A percentile compares a stretch with the other conserved stretches of the same genome.
These are phyloP conservation scores for Anthopleura sola DNA, from an alignment of 64 coral and sea anemone genomes.

Conservation along the genomic window DNA sequence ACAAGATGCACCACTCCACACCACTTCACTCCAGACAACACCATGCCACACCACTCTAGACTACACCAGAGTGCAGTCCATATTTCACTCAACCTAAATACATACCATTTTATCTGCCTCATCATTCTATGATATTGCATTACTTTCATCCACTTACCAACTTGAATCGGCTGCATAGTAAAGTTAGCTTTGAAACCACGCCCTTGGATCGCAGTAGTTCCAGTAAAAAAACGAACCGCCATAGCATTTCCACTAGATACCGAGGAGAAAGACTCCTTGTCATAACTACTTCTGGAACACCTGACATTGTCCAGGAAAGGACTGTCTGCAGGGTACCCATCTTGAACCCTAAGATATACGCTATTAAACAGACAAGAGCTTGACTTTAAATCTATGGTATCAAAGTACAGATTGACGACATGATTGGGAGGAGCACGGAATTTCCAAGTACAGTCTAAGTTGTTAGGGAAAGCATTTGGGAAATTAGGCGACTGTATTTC, in stretches of 20 bases:
- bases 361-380: not conserved
- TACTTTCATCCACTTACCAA: not conserved
- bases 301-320: not conserved
- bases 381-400: not conserved
- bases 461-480: not conserved
- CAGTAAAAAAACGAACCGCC: not conserved
- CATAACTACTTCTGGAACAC: not conserved
- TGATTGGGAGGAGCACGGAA: not conserved
- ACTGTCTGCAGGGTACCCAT: not conserved
- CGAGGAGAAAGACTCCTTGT: not conserved
- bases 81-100: too few relatives aligned
- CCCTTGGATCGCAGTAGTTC: not conserved
- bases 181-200: not conserved
- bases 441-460: not conserved
- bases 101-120: too few relatives aligned
- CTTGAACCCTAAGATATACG: not conserved
- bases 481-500: not conserved
- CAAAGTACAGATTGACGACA: not conserved
- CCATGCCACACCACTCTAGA: not conserved
- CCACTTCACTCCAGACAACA: not conserved
- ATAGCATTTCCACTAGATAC: not conserved
- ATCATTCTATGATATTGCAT: not conserved
- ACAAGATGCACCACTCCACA: too few relatives aligned
- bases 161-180: not conserved
- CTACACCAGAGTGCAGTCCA: too few relatives aligned